Evolutionary conservation across 2,888 invertebrate species (phyloP).

Genomic region (Agonopterix alstromeriana): DNA sequence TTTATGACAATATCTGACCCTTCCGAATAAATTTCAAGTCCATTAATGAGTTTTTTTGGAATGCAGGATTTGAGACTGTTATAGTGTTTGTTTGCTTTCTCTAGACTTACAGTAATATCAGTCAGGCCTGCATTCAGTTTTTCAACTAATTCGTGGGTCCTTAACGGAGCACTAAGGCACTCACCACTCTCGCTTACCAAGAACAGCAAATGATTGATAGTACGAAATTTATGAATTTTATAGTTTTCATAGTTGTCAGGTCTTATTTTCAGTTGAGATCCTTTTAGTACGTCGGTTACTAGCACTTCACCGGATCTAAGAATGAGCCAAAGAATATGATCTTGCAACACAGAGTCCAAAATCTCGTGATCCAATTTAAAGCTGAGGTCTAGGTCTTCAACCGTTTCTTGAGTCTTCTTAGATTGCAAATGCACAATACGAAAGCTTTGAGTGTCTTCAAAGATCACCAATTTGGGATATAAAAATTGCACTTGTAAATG

Average conservation of each 20-base stretch:
- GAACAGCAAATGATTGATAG: conserved; percentile 24
- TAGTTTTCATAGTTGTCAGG: conserved; percentile 33
- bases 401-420: conserved; percentile 22
- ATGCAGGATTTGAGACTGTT: conserved; percentile 7
- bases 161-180: conserved; percentile 28
- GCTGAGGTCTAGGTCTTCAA: conserved; percentile 14
- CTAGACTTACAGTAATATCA: conserved; percentile 30
- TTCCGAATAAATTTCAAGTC: conserved; percentile 31
- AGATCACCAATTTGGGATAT: conserved; percentile 46
- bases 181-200: conserved; percentile 56
- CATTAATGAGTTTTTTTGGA: conserved; percentile 21
- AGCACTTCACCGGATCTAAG: conserved; percentile 42
- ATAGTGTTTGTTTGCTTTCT: conserved; percentile 23
- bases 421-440: conserved; percentile 22
- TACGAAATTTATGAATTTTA: conserved; percentile 35
- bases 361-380: conserved; percentile 36
- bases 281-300: conserved; percentile 33
- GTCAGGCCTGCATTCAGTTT: conserved; percentile 25
- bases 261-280: conserved; percentile 27
- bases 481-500: conserved; percentile 32
- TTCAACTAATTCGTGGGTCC: conserved; percentile 26
- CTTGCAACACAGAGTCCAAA: conserved; percentile 30
- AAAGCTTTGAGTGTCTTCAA: conserved; percentile 28
- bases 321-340: conserved; percentile 46
- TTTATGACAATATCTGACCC: conserved; percentile 24